These are phyloP conservation scores for Prunella fulvescens DNA, from an alignment of 2,113 vertebrate species.

Conservation along the genomic window DNA sequence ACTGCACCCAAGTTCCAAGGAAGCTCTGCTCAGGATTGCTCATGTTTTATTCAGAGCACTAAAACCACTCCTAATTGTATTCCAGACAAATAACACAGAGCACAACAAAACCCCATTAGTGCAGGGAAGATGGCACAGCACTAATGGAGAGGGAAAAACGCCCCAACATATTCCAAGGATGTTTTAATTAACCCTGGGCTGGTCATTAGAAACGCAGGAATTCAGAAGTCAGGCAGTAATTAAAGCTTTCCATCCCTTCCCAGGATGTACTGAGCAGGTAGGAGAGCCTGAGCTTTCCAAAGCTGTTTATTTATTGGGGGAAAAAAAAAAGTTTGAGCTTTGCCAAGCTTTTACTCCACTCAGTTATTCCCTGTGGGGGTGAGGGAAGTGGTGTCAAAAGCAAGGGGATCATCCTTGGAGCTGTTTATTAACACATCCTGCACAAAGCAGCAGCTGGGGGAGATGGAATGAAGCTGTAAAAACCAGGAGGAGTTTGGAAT, in stretches of 20 bases:
- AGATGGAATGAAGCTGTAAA: not conserved
- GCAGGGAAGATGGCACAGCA: not conserved
- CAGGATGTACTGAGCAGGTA: not conserved
- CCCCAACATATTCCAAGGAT: not conserved
- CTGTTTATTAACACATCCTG: not conserved
- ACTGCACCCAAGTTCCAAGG: not conserved
- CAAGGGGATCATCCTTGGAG: not conserved
- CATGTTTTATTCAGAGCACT: conserved; percentile 37
- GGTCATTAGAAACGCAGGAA: not conserved
- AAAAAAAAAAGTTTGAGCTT: not conserved
- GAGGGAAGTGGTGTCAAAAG: not conserved
- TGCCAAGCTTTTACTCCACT: not conserved
- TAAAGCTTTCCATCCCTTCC: not conserved
- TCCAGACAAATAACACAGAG: not conserved
- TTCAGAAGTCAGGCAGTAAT: not conserved
- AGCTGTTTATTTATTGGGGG: not conserved
- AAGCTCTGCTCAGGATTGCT: not conserved
- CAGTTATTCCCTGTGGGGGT: not conserved
- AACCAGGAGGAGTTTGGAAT: not conserved
- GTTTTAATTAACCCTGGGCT: conserved; percentile 36
- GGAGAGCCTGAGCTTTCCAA: not conserved
- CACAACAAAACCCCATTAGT: conserved; percentile 4
- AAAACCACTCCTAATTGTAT: not conserved
- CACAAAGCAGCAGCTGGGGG: not conserved
- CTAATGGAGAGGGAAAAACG: not conserved